Conservation (phyloP, 2,113 vertebrate genomes). For the Halichoerus grypus region DNA sequence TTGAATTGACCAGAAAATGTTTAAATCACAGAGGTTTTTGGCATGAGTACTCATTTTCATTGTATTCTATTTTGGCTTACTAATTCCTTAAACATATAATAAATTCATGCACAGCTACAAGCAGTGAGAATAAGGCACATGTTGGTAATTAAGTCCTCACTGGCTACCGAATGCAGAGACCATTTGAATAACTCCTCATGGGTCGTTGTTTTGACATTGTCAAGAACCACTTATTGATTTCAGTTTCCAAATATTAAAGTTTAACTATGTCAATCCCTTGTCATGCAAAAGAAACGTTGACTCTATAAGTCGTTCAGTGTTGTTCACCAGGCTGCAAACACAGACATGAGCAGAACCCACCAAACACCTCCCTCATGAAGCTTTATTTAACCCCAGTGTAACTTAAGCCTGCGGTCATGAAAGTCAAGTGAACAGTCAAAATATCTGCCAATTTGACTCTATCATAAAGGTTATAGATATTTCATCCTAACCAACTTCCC, state of each 20-base stretch:
- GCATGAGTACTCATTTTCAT: not conserved
- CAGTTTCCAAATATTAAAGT: not conserved
- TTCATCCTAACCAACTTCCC: not conserved
- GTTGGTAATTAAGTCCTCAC: not conserved
- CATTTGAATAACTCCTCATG: not conserved
- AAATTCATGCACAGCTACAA: not conserved
- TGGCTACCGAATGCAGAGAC: not conserved
- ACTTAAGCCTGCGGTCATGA: not conserved
- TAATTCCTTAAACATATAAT: not conserved
- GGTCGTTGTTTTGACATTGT: constrained; percentile 6
- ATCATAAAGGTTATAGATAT: not conserved
- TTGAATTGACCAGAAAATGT: not conserved
- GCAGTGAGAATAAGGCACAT: not conserved
- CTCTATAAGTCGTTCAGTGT: not conserved
- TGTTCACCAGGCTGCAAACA: not conserved
- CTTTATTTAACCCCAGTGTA: not conserved
- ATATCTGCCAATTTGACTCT: not conserved
- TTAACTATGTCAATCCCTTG: not conserved
- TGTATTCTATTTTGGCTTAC: not conserved
- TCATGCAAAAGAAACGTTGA: not conserved
- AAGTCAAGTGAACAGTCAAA: not conserved
- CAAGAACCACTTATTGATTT: not conserved
- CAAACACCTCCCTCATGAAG: not conserved
- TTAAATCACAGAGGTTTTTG: constrained; percentile 20
- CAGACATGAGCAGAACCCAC: not conserved